Evolutionary conservation across 2,888 invertebrate species (phyloP).

Genomic region (Oxyteleia sp.): DNA sequence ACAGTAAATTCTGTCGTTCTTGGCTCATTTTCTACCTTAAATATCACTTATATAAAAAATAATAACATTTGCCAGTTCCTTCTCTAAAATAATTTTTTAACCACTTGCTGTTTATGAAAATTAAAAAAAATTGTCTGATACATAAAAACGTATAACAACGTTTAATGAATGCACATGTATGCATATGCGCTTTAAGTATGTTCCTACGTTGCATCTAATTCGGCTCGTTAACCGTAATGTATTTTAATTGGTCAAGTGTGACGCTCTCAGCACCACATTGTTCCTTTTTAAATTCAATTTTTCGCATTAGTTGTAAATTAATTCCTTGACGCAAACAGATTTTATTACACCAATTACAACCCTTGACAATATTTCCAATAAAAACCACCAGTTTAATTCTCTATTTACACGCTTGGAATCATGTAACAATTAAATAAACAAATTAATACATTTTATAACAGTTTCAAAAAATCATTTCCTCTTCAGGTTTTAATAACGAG

Average conservation of each 20-base stretch:
- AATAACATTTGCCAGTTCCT: too few relatives aligned
- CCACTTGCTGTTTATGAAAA: background rate
- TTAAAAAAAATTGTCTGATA: conserved; percentile 4
- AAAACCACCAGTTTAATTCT: background rate
- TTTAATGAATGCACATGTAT: conserved; percentile 58
- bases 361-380: background rate
- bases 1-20: too few relatives aligned
- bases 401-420: background rate
- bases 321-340: conserved; percentile 39
- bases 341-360: conserved; percentile 21
- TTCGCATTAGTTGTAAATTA: conserved; percentile 54
- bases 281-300: conserved; percentile 69
- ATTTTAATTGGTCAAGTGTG: conserved; percentile 84
- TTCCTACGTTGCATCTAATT: conserved; percentile 82
- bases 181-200: conserved; percentile 50
- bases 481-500: background rate
- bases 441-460: background rate
- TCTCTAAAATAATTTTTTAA: background rate
- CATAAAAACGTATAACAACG: conserved; percentile 28
- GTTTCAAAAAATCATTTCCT: background rate
- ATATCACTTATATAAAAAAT: too few relatives aligned
- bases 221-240: conserved; percentile 86
- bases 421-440: background rate
- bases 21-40: too few relatives aligned
- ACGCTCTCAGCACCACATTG: conserved; percentile 55